Evolutionary conservation across 2,888 invertebrate species (phyloP).

Genomic region (Junonia oenone): DNA sequence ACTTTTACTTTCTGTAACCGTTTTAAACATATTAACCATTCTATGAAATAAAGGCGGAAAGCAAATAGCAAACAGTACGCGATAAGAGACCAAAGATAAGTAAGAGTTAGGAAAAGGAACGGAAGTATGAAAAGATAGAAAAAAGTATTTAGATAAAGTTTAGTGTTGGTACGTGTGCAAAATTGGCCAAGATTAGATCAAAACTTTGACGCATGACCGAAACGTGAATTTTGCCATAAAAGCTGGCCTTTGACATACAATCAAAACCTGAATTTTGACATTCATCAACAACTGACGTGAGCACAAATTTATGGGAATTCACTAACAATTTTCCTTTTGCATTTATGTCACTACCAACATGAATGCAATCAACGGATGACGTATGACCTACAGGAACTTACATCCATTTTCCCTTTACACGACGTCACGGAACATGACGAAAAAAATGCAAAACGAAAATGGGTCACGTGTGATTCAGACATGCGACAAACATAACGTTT

Average conservation of each 20-base stretch:
- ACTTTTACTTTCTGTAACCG: not conserved
- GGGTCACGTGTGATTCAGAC: not conserved
- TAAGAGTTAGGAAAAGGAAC: not conserved
- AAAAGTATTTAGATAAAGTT: not conserved
- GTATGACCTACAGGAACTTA: no score
- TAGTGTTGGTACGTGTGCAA: not conserved
- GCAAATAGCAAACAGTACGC: not conserved
- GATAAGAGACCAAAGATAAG: not conserved
- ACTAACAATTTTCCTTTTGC: no score
- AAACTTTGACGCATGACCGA: not conserved
- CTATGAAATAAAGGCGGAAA: not conserved
- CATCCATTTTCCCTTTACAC: not conserved
- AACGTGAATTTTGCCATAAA: not conserved
- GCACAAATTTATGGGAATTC: not conserved
- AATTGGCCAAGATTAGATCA: not conserved
- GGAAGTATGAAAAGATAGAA: not conserved
- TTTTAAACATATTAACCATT: not conserved
- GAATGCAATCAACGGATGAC: no score
- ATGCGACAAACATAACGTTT: slow-evolving; percentile 5
- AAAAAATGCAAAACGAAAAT: not conserved
- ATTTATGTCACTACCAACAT: no score
- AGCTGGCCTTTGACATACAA: no score
- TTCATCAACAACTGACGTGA: not conserved
- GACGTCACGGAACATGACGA: not conserved
- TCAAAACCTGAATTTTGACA: no score